Evolutionary conservation across 2,888 invertebrate genomes (phyloP).

Genomic region (Athetis lepigone): DNA sequence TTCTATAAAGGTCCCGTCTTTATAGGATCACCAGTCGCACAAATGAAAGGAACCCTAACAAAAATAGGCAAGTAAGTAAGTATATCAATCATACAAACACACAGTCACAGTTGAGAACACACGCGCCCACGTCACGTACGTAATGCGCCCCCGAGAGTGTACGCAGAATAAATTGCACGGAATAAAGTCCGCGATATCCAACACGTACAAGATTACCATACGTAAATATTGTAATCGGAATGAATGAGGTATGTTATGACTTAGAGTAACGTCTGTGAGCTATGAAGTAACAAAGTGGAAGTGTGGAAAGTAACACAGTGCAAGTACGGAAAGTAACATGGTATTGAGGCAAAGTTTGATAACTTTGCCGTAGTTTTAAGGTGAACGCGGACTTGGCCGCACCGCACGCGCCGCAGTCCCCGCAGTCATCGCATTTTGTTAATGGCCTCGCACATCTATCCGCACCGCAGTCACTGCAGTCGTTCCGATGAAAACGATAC

Average conservation of each 20-base stretch:
- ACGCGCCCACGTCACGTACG: constrained; percentile 63
- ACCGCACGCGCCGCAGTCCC: too few relatives aligned
- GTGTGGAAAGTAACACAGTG: not conserved
- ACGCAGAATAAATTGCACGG: constrained; percentile 72
- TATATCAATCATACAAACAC: constrained; percentile 26
- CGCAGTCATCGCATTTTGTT: too few relatives aligned
- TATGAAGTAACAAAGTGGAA: constrained; percentile 3
- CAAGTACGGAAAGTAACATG: not conserved
- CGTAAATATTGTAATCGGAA: constrained; percentile 66
- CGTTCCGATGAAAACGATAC: too few relatives aligned
- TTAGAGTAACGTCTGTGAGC: constrained; percentile 18
- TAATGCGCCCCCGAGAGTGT: constrained; percentile 61
- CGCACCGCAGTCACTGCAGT: too few relatives aligned
- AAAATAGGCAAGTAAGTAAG: not conserved
- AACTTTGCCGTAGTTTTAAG: too few relatives aligned
- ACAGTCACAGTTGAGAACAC: constrained; percentile 17
- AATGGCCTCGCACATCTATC: too few relatives aligned
- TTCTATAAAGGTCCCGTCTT: too few relatives aligned
- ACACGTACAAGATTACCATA: constrained; percentile 69
- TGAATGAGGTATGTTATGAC: constrained; percentile 39
- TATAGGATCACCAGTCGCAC: too few relatives aligned
- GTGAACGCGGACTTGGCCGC: too few relatives aligned
- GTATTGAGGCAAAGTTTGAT: not conserved
- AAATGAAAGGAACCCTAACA: not conserved
- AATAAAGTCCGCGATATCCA: constrained; percentile 68